Conservation (phyloP, 2,888 invertebrate genomes). For the Oasisia sp. region DNA sequence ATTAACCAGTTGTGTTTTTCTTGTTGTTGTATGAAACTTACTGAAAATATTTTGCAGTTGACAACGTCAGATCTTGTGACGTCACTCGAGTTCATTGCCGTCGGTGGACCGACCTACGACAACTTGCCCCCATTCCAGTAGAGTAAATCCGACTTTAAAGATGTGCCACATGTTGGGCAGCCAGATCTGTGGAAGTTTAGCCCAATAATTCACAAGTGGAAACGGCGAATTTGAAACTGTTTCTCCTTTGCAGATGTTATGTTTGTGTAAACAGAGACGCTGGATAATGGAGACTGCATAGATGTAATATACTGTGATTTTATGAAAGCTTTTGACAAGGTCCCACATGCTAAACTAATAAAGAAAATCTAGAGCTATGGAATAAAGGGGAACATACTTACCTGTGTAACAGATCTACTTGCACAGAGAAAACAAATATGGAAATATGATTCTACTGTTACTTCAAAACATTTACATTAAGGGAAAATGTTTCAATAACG, state of each 20-base stretch:
- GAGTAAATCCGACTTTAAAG: slow-evolving; percentile 76
- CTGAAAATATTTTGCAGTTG: slow-evolving; percentile 43
- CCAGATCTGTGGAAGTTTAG: slow-evolving; percentile 81
- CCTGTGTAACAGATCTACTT: too few species aligned
- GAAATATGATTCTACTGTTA: too few species aligned
- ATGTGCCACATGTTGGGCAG: slow-evolving; percentile 76
- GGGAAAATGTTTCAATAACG: too few species aligned
- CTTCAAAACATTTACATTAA: too few species aligned
- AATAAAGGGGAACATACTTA: too few species aligned
- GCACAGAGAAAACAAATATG: too few species aligned
- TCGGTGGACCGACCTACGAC: slow-evolving; percentile 72
- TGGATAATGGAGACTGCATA: too few species aligned
- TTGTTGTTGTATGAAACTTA: not conserved
- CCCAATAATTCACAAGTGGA: slow-evolving; percentile 65
- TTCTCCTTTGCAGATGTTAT: not conserved
- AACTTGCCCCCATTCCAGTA: slow-evolving; percentile 80
- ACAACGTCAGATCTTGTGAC: slow-evolving; percentile 49
- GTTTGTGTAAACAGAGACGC: not conserved
- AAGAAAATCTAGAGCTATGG: too few species aligned
- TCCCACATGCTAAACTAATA: too few species aligned
- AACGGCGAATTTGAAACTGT: not conserved
- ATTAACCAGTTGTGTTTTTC: too few species aligned
- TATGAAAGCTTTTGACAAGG: too few species aligned
- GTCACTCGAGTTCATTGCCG: slow-evolving; percentile 71
- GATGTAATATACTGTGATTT: too few species aligned